Evolutionary conservation across 2,797 vertebrate species (phyloP), one percentile per base, ranked within the genome.

Genomic region (Falco columbarius): DNA sequence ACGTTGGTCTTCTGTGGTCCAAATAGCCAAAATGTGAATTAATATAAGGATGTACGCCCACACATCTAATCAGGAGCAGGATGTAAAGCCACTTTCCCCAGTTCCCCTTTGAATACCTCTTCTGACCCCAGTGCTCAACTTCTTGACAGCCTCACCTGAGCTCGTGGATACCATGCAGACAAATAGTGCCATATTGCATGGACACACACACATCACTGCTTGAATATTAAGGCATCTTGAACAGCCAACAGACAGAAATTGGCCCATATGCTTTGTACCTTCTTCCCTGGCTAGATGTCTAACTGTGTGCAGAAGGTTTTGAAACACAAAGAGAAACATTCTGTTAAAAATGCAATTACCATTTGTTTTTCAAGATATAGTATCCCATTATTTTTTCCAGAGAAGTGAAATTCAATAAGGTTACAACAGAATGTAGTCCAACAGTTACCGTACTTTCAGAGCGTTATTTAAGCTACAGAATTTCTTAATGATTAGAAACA

Each of bases 401-500:
- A 92, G 95, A 97, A 96, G 82, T 90, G 96, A 96, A 97, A 97
- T 97, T 97, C 97, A 97, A 97, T 97, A 97, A 97, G 97, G 96
- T 97, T 97, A 97, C 92, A 97, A 92, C 97, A 97, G 97, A 96
- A 97, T 97, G 96, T 97, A 97, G 95, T 90, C 95, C 97, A 97
- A 97, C 97, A 97, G 97, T 97, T 97, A 95, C 94, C 72, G 93
- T 97, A 88, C 96, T 97, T 97, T 89, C 87, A 97, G 91, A 96
- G 87, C 92, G 96, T 96, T 97, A 96, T 97, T 97, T 97, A 97
- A 97, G 79, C 96, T 97, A 97, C 96, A 97, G 94, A 96, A 96
- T 96, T 97, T 96, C 95, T 97, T 97, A 97, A 97, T 97, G 97
- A 97, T 97, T 97, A 97, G 97, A 95, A 97, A 94, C 97, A 97